Evolutionary conservation across 2,888 invertebrate species (phyloP).

Genomic region (Operophtera brumata): DNA sequence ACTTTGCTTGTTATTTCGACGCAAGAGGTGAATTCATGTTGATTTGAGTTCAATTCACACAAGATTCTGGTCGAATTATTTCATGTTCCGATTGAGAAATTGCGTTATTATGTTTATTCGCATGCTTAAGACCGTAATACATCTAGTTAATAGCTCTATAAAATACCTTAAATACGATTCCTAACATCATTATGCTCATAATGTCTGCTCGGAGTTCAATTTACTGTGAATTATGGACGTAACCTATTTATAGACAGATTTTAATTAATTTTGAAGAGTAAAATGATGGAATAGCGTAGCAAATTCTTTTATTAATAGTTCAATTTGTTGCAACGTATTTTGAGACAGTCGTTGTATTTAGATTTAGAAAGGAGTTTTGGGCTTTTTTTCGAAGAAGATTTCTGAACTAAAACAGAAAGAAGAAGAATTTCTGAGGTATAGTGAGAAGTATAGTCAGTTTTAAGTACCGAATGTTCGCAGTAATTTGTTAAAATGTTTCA

Average conservation of each 20-base stretch:
- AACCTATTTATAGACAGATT: slow-evolving; percentile 5
- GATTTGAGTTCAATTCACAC: slow-evolving; percentile 26
- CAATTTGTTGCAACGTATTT: too few relatives aligned
- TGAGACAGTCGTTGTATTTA: too few relatives aligned
- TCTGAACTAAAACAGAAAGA: too few relatives aligned
- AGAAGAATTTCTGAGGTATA: too few relatives aligned
- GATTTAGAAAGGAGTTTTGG: too few relatives aligned
- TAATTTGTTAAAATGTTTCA: neutral
- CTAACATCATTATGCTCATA: slow-evolving; percentile 17
- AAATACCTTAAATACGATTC: slow-evolving; percentile 42
- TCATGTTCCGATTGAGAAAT: slow-evolving; percentile 4
- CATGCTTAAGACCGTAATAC: slow-evolving; percentile 33
- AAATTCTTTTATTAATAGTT: too few relatives aligned
- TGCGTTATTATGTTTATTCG: neutral
- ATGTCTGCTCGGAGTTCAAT: slow-evolving; percentile 17
- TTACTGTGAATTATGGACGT: slow-evolving; percentile 13
- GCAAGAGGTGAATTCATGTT: slow-evolving; percentile 10
- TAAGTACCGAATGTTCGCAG: too few relatives aligned
- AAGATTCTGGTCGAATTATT: slow-evolving; percentile 7
- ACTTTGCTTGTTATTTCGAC: slow-evolving; percentile 30
- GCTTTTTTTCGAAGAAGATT: too few relatives aligned
- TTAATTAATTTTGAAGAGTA: too few relatives aligned
- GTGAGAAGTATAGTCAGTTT: too few relatives aligned
- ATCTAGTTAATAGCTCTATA: slow-evolving; percentile 51
- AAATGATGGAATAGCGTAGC: too few relatives aligned